Base-by-base conservation (phyloP, 2,797 vertebrate species). In the Cossypha niveicapilla region DNA sequence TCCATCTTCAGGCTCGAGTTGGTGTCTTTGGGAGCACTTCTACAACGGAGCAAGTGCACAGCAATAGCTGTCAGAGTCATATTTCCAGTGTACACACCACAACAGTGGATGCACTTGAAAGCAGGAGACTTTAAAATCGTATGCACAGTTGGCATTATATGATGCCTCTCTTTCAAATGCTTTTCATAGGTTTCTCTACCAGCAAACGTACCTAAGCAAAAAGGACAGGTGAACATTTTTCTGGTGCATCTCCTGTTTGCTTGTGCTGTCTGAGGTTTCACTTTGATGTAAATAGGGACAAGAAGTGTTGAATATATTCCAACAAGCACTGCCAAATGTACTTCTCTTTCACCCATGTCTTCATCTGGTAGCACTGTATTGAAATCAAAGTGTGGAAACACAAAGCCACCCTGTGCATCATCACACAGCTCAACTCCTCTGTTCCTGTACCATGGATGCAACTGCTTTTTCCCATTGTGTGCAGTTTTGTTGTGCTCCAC, bases 71-170 rank as follows among this genome's bases (percentile, higher is more conserved):
- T 98, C 68, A 99, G 97, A 1, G 99, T 99, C 97, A 99, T 99
- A 75, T 98, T 99, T 44, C 99, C 99, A 2, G 99, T 99, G 97
- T 99, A 99, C 34, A 99, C 99, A 0, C 99, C 99, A 2, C 99
- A 99, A 96, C 99, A 99, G 97, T 99, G 99, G 90, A 99, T 98
- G 95, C 99, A 99, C 95, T 99, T 99, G 96, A 99, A 99, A 17
- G 99, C 99, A 14, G 99, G 99, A 0, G 98, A 98, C 95, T 99
- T 99, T 30, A 99, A 96, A 78, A 99, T 98, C 0, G 99, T 99
- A 30, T 99, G 99, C 28, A 99, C 98, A 2, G 99, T 99, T 0
- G 99, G 99, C 51, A 98, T 99, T 25, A 99, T 98, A 44, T 99
- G 99, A 96, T 99, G 99, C 86, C 98, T 98, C 74, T 99, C 98